Percentiles rank a stretch among this genome's conserved stretches.
Conservation (phyloP, 2,888 invertebrate genomes). For the Drosophila hamatofila region DNA sequence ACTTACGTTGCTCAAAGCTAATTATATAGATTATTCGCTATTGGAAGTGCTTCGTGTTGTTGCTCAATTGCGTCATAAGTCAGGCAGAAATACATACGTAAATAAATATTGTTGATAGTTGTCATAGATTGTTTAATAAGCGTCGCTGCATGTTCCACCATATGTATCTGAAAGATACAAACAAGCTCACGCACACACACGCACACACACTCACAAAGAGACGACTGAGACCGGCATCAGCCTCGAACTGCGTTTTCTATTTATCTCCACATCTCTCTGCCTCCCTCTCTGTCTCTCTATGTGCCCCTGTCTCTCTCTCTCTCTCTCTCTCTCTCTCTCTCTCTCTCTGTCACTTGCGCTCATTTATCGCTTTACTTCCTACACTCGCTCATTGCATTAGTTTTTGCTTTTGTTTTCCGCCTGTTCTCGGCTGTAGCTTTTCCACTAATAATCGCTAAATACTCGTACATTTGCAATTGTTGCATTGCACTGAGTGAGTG, state of each 20-base stretch:
- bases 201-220: background rate
- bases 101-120: constrained; percentile 47
- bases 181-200: constrained; percentile 13
- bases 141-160: constrained; percentile 31
- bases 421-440: constrained; percentile 36
- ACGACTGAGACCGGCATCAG: constrained; percentile 53
- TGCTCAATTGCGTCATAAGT: constrained; percentile 72
- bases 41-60: constrained; percentile 37
- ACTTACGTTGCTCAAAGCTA: constrained; percentile 35
- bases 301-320: constrained; percentile 4
- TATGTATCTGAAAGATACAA: constrained; percentile 34
- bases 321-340: constrained; percentile 11
- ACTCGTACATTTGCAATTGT: constrained; percentile 68
- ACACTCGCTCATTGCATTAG: constrained; percentile 39
- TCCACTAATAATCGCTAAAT: constrained; percentile 73
- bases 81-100: constrained; percentile 22
- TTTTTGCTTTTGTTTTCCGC: constrained; percentile 18
- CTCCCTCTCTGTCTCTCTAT: background rate
- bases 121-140: constrained; percentile 71
- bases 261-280: constrained; percentile 16
- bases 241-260: constrained; percentile 53
- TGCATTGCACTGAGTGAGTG: constrained; percentile 60
- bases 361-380: constrained; percentile 55
- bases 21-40: constrained; percentile 66
- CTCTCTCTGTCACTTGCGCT: constrained; percentile 24